Evolutionary conservation across 2,113 vertebrate genomes (phyloP).

Genomic region (Paracanthobrama guichenoti): DNA sequence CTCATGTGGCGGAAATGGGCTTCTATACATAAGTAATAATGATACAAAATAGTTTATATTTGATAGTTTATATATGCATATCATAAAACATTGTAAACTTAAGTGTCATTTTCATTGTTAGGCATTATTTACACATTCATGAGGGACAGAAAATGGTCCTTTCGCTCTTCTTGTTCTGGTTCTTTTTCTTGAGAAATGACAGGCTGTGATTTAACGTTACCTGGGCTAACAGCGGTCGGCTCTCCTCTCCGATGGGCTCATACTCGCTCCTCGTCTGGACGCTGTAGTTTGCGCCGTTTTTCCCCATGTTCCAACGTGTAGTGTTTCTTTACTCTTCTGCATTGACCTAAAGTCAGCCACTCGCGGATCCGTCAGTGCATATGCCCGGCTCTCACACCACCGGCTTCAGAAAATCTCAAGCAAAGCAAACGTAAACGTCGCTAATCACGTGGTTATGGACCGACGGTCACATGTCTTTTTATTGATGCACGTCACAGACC

Average conservation of each 20-base stretch:
- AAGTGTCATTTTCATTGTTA: not conserved
- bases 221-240: slow-evolving; percentile 42
- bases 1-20: not conserved
- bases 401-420: not conserved
- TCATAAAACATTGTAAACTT: too few species aligned
- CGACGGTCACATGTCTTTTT: not conserved
- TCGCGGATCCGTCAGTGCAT: not conserved
- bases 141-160: not conserved
- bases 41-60: not conserved
- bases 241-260: slow-evolving; percentile 27
- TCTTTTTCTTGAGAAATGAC: not conserved
- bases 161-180: not conserved
- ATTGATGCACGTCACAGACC: slow-evolving; percentile 43
- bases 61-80: too few species aligned
- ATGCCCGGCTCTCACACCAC: not conserved
- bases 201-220: slow-evolving; percentile 18
- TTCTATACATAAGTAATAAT: not conserved
- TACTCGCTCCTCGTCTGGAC: slow-evolving; percentile 39
- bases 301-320: slow-evolving; percentile 20
- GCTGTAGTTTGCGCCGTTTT: not conserved
- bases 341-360: not conserved
- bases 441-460: slow-evolving; percentile 9
- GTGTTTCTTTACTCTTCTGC: not conserved
- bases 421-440: slow-evolving; percentile 2
- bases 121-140: not conserved